Conservation (phyloP, 1,140 invertebrate species). For the Drosophila repleta region DNA sequence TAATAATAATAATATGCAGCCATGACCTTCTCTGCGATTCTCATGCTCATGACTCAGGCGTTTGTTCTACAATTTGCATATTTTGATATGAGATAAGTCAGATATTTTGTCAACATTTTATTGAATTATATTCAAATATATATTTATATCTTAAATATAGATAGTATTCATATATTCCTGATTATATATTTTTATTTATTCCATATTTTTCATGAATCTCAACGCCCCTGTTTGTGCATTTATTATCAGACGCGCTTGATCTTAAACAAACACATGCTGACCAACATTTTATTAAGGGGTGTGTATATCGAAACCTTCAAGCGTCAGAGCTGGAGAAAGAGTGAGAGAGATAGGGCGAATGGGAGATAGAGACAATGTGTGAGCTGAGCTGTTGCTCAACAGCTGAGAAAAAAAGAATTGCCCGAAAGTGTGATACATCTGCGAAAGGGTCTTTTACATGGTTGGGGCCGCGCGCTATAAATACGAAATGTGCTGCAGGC, state of each 20-base stretch:
- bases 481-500: constrained; percentile 48
- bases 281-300: constrained; percentile 59
- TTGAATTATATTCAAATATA: background rate
- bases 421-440: constrained; percentile 71
- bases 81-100: too few relatives aligned
- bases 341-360: constrained; percentile 1
- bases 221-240: constrained; percentile 34
- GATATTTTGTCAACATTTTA: too few relatives aligned
- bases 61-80: too few relatives aligned
- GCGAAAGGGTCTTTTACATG: constrained; percentile 38
- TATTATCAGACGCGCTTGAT: constrained; percentile 51
- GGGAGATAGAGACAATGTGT: background rate
- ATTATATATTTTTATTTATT: constrained; percentile 20
- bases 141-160: background rate
- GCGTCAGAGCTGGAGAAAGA: background rate
- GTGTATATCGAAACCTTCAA: constrained; percentile 35
- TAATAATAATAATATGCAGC: too few relatives aligned
- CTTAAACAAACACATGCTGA: constrained; percentile 63
- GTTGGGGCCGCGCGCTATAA: constrained; percentile 36
- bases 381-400: constrained; percentile 15
- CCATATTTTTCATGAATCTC: background rate
- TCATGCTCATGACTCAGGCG: too few relatives aligned
- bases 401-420: constrained; percentile 41
- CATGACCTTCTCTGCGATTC: too few relatives aligned
- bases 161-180: background rate